Percentiles rank a stretch among this genome's conserved stretches.
These are phyloP conservation scores for Napeogenes sylphis DNA, from an alignment of 2,888 invertebrate species.

Conservation along the genomic window DNA sequence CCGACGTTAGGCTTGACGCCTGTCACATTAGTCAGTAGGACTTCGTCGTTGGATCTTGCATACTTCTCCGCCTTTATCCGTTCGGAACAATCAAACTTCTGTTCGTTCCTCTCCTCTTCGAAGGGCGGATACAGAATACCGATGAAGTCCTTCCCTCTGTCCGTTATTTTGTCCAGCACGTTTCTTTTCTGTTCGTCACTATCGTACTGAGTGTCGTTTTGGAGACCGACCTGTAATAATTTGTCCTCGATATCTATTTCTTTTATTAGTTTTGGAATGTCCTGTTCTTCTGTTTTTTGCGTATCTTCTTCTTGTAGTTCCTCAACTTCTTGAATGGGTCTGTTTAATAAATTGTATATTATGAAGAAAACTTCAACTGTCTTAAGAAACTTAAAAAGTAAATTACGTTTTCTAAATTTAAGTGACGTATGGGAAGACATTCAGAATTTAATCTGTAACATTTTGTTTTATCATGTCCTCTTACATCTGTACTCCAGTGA, in stretches of 20 bases:
- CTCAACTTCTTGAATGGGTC: conserved; percentile 31
- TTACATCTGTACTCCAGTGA: conserved; percentile 61
- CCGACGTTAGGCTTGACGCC: conserved; percentile 45
- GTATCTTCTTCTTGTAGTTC: conserved; percentile 17
- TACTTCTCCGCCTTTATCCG: conserved; percentile 71
- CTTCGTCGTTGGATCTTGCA: conserved; percentile 62
- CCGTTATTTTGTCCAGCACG: conserved; percentile 65
- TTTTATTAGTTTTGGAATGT: conserved; percentile 34
- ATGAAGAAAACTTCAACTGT: neutral
- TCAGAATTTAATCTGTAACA: no score
- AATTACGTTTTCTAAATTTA: no score
- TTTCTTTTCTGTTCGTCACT: conserved; percentile 58
- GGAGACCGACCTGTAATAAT: conserved; percentile 68
- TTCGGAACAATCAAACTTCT: conserved; percentile 66
- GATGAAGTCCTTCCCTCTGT: conserved; percentile 67
- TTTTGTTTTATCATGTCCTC: conserved; percentile 22
- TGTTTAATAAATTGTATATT: conserved; percentile 13
- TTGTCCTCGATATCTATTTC: conserved; percentile 81
- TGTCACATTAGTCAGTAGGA: conserved; percentile 59
- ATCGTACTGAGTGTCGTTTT: conserved; percentile 28
- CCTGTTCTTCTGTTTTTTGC: conserved; percentile 36
- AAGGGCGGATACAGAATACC: conserved; percentile 68
- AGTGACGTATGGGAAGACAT: no score
- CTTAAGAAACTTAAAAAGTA: no score
- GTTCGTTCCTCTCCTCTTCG: conserved; percentile 63